These are phyloP conservation scores for Saturnia japonica DNA, from an alignment of 2,888 invertebrate species.

Conservation along the genomic window DNA sequence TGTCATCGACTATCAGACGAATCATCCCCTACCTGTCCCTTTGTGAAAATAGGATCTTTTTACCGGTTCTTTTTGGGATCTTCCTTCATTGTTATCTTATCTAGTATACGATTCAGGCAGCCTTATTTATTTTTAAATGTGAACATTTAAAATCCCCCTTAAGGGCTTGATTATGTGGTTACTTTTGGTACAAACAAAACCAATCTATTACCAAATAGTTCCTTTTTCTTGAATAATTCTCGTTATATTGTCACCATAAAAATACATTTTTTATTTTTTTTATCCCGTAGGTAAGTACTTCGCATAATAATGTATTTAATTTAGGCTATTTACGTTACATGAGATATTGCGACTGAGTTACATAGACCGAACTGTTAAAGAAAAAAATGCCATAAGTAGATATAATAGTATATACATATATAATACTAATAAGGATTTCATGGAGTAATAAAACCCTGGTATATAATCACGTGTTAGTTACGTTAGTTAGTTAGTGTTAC, in stretches of 20 bases:
- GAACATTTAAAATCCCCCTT: background rate
- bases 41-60: constrained; percentile 58
- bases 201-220: background rate
- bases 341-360: too few relatives aligned
- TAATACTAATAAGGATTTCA: too few relatives aligned
- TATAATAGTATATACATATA: too few relatives aligned
- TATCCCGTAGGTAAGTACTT: background rate
- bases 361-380: background rate
- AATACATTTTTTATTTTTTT: background rate
- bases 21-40: constrained; percentile 58
- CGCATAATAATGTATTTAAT: background rate
- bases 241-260: background rate
- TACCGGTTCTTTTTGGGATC: constrained; percentile 58
- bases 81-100: constrained; percentile 48
- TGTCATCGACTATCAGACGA: constrained; percentile 51
- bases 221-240: background rate
- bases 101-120: constrained; percentile 30
- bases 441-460: background rate
- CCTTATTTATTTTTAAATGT: constrained; percentile 19
- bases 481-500: too few relatives aligned
- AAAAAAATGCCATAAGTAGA: too few relatives aligned
- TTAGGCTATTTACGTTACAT: background rate
- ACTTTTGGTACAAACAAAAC: background rate
- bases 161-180: background rate
- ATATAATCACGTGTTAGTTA: background rate